Evolutionary conservation across 1,140 invertebrate genomes (phyloP).

Genomic region (Arion vulgaris): DNA sequence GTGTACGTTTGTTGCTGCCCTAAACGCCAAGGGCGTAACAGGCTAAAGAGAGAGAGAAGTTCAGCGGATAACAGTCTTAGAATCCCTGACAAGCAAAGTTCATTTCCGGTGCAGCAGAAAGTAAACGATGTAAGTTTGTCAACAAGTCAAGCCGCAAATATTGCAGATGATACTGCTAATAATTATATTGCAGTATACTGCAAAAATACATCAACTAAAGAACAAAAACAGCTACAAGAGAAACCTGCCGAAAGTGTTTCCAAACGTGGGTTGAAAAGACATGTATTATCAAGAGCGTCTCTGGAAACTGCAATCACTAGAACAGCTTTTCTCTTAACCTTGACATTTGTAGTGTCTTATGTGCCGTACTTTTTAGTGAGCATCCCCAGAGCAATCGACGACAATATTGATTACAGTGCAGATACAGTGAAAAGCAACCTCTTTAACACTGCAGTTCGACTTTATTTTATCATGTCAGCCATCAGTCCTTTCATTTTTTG

Average conservation of each 20-base stretch:
- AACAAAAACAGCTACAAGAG: not conserved
- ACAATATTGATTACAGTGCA: constrained; percentile 1
- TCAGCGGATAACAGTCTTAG: too few species aligned
- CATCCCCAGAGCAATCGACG: not conserved
- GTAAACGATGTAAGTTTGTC: too few species aligned
- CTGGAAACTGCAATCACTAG: constrained; percentile 20
- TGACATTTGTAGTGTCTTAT: constrained; percentile 23
- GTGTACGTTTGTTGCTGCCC: too few species aligned
- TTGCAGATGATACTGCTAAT: too few species aligned
- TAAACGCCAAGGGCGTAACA: too few species aligned
- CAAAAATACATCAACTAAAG: not conserved
- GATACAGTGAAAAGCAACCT: not conserved
- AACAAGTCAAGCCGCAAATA: too few species aligned
- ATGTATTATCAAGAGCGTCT: not conserved
- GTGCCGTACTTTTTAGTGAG: constrained; percentile 15
- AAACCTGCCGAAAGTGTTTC: not conserved
- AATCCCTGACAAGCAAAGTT: too few species aligned
- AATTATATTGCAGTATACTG: too few species aligned
- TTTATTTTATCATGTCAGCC: constrained; percentile 24
- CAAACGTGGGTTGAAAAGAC: not conserved
- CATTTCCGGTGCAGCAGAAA: too few species aligned
- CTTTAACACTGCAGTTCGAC: constrained; percentile 5
- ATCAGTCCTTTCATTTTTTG: constrained; percentile 26
- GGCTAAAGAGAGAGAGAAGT: too few species aligned
- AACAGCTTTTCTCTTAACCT: constrained; percentile 20